Evolutionary conservation across 2,888 invertebrate species (phyloP), one percentile per base, ranked within the genome.

Genomic region (Elmis aenea): DNA sequence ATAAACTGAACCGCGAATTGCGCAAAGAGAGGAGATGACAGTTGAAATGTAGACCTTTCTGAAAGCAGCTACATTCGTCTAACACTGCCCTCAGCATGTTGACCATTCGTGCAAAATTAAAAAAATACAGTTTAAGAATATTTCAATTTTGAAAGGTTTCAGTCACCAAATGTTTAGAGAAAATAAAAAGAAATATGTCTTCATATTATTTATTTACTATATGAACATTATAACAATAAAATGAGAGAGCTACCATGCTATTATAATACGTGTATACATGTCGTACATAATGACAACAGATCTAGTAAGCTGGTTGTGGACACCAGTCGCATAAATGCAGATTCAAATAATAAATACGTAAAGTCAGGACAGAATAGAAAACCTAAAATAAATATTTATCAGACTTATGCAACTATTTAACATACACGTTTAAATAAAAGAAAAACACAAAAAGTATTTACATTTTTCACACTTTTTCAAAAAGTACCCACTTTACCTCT

Each of bases 191-290:
- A n/a, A n/a, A n/a, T n/a, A n/a, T n/a, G n/a, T n/a, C n/a, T n/a
- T n/a, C n/a, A n/a, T 59, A 60, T 61, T 52, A 54, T 66, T 65
- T 67, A 64, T 64, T 65, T 64, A 63, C 64, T 67, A 66, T 64
- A 64, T 64, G 65, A 67, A 67, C 64, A 65, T 66, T 64, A 59
- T 67, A 67, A 66, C 66, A 67, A 65, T 65, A 64, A 55, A 66
- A 64, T 64, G 63, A 67, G 66, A 66, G 66, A 66, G 66, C 66
- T 67, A 66, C 62, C 64, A 63, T 65, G 57, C 62, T 63, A 62
- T 48, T 54, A 52, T 40, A 59, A 59, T 63, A 62, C 60, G 61
- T 63, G 60, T 64, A 56, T 56, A 64, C 61, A 63, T 59, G 59
- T 58, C 50, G 49, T 50, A 50, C 60, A 59, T 54, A 44, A 55